These are phyloP conservation scores for Catharus ustulatus DNA, from an alignment of 2,797 vertebrate species.

Conservation along the genomic window DNA sequence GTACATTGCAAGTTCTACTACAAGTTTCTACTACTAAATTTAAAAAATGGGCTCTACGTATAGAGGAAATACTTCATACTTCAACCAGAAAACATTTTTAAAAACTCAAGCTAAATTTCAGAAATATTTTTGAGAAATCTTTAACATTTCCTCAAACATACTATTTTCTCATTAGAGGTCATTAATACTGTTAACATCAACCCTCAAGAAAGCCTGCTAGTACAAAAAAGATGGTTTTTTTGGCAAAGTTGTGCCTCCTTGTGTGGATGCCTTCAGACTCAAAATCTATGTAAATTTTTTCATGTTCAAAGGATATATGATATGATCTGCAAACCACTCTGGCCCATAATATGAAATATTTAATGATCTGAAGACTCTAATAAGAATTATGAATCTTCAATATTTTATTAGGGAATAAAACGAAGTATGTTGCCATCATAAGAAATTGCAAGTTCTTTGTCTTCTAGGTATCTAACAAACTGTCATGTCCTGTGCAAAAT, in stretches of 20 bases:
- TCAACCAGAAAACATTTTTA: background rate
- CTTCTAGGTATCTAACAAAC: background rate
- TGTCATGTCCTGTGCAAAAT: background rate
- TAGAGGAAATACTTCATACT: background rate
- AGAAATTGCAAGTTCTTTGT: background rate
- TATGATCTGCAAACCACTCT: background rate
- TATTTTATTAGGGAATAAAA: background rate
- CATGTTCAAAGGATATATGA: background rate
- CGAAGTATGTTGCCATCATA: background rate
- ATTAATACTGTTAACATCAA: background rate
- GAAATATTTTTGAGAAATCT: background rate
- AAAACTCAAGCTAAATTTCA: background rate
- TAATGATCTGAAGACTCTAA: background rate
- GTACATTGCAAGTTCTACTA: background rate
- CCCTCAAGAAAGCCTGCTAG: background rate
- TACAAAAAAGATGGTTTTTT: background rate
- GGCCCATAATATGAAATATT: background rate
- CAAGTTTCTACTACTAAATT: background rate
- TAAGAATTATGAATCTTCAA: background rate
- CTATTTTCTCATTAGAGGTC: background rate
- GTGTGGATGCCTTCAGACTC: background rate
- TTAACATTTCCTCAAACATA: background rate
- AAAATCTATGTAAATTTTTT: background rate
- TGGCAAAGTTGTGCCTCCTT: background rate
- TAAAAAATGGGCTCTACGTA: rapidly evolving